Evolutionary conservation across 35 echinoderm and acorn worm species (phyloP), one percentile per base, ranked within the genome.

Genomic region (Lytechinus pictus): DNA sequence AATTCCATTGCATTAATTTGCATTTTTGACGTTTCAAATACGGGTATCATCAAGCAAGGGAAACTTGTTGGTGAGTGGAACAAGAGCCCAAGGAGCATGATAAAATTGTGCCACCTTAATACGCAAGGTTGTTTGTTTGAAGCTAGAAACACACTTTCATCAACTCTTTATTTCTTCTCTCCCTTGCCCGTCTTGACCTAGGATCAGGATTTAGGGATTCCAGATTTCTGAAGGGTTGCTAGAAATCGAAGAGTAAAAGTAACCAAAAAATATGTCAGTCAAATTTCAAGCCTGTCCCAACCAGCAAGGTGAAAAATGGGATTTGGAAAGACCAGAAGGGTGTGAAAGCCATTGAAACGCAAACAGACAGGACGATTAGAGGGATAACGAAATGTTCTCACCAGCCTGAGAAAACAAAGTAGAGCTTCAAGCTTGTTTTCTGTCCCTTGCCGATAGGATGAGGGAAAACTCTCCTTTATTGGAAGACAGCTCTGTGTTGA

Each of bases 281-380:
- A 90, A n/a, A 90, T 90, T 33, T 90, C 88, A 90, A 90, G 29
- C 52, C 27, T 52, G 88, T 90, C 52, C 88, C 52, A 33, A 44
- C 52, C 16, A 33, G 11, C 5, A 33, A 90, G 28, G 10, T 21
- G 7, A 12, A 90, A 52, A 90, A 54, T 52, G 27, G 52, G 88
- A 90, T 54, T 52, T 28, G 28, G 19, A 54, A 90, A 90, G 88
- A 54, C 88, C 66, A 79, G 66, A 79, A 79, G 88, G 52, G 88
- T 90, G 88, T 90, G 88, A 90, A 54, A 90, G 52, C 10, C 88
- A 10, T 54, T 90, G 88, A 90, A 90, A 90, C 88, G 88, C 88
- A 90, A 90, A 90, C 88, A 90, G 88, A 90, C 88, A 90, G 13
- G 88, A 90, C 88, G 88, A 90, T 90, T 90, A 90, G 29, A 54